Conservation (phyloP, 1,140 invertebrate genomes). For the Sitobion miscanthi region DNA sequence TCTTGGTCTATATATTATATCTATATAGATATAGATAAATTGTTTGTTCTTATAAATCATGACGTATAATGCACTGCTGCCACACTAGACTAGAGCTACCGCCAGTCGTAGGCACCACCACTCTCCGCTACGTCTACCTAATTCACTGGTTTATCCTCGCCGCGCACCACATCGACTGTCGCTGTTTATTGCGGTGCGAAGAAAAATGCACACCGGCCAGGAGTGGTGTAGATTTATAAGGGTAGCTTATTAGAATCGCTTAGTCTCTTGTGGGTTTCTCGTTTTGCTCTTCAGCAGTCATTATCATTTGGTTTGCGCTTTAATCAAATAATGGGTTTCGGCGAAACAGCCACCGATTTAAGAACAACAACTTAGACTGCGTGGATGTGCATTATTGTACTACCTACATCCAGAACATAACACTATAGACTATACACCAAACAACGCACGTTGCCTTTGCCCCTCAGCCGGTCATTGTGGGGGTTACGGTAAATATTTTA, state of each 20-base stretch:
- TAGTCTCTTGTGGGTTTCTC: background rate
- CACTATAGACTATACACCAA: background rate
- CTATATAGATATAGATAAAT: background rate
- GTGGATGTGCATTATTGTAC: background rate
- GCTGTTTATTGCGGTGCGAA: background rate
- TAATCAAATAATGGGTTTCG: background rate
- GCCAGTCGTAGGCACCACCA: background rate
- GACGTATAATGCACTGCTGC: background rate
- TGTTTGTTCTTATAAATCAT: background rate
- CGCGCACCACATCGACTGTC: background rate
- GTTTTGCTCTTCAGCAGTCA: background rate
- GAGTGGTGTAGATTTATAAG: background rate
- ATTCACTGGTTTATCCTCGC: background rate
- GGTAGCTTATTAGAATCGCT: constrained; percentile 26
- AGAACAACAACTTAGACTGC: background rate
- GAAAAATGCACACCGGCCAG: background rate
- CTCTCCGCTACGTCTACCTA: background rate
- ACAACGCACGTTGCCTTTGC: background rate
- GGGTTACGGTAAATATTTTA: background rate
- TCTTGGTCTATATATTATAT: background rate
- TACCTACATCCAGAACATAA: background rate
- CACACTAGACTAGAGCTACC: background rate
- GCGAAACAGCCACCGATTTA: background rate
- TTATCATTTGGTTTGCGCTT: background rate
- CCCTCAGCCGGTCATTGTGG: too few relatives aligned